Percentiles rank a stretch among this genome's conserved stretches.
These are phyloP conservation scores for Cryptophagus acutangulus DNA, from an alignment of 2,888 invertebrate species.

Conservation along the genomic window DNA sequence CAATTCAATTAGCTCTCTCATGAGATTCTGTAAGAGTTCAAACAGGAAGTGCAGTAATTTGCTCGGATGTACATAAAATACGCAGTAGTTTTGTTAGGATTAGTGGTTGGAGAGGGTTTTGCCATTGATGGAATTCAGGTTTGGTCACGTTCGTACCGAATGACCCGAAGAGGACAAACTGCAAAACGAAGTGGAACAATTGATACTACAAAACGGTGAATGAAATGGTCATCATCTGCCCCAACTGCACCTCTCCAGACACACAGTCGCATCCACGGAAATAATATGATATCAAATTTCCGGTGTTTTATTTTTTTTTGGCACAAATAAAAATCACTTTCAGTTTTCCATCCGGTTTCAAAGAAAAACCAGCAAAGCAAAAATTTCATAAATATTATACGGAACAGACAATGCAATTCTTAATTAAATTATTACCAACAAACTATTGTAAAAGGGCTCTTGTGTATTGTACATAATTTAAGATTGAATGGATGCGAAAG, in stretches of 20 bases:
- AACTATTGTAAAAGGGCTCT: slow-evolving; percentile 21
- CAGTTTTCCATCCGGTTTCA: too few relatives aligned
- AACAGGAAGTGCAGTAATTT: too few relatives aligned
- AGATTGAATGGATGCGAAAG: slow-evolving; percentile 28
- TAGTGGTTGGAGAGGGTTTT: neutral
- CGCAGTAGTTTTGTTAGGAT: slow-evolving; percentile 3
- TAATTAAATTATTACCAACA: slow-evolving; percentile 28
- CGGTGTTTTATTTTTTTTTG: too few relatives aligned
- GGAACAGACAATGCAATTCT: slow-evolving; percentile 9
- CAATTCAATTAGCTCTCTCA: too few relatives aligned
- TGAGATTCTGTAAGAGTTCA: too few relatives aligned
- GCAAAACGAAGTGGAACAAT: slow-evolving; percentile 31
- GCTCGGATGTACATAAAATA: too few relatives aligned
- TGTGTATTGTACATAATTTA: slow-evolving; percentile 28
- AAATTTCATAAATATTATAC: too few relatives aligned
- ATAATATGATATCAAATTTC: too few relatives aligned
- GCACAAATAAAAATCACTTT: too few relatives aligned
- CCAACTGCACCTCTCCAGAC: slow-evolving; percentile 5
- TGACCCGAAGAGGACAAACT: slow-evolving; percentile 31
- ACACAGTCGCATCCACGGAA: too few relatives aligned
- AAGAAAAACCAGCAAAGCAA: too few relatives aligned
- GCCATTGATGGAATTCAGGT: slow-evolving; percentile 19
- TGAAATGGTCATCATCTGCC: slow-evolving; percentile 6
- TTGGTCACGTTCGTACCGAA: slow-evolving; percentile 31
- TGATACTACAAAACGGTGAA: slow-evolving; percentile 25